Percentiles rank a stretch among this genome's conserved stretches.
Conservation (phyloP, 1,140 invertebrate genomes). For the Drosophila hydei region DNA sequence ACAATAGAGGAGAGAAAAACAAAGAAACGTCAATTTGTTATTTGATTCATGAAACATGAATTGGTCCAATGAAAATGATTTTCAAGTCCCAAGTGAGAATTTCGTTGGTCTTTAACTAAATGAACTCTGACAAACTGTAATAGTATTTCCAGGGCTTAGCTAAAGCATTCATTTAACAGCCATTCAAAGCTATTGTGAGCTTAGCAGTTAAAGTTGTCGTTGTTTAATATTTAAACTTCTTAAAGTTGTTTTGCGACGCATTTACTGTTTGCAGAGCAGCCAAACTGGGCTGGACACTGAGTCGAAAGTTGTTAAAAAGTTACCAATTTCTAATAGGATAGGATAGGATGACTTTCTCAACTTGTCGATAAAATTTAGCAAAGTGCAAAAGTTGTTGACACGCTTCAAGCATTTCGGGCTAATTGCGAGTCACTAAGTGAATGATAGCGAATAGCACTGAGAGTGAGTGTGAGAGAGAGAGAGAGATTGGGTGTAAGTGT, state of each 20-base stretch:
- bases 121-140: too few relatives aligned
- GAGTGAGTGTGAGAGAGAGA: constrained; percentile 3
- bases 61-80: too few relatives aligned
- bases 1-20: too few relatives aligned
- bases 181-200: too few relatives aligned
- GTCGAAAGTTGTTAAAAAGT: constrained; percentile 59
- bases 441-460: too few relatives aligned
- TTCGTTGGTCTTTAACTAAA: too few relatives aligned
- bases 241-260: neutral
- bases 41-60: too few relatives aligned
- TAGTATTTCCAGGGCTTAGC: neutral
- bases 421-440: constrained; percentile 5
- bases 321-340: constrained; percentile 59
- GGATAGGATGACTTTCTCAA: constrained; percentile 15
- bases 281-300: neutral
- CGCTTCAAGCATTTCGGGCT: neutral
- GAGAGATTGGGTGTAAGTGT: neutral
- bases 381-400: constrained; percentile 35
- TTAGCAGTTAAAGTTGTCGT: neutral
- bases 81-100: too few relatives aligned
- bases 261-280: constrained; percentile 13
- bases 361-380: constrained; percentile 30
- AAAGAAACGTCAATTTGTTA: too few relatives aligned
- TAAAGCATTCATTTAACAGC: too few relatives aligned
- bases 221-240: constrained; percentile 1